phyloP scores from a whole-genome alignment of 2,797 vertebrate genomes.

The Crocodylus rhombifer region DNA sequence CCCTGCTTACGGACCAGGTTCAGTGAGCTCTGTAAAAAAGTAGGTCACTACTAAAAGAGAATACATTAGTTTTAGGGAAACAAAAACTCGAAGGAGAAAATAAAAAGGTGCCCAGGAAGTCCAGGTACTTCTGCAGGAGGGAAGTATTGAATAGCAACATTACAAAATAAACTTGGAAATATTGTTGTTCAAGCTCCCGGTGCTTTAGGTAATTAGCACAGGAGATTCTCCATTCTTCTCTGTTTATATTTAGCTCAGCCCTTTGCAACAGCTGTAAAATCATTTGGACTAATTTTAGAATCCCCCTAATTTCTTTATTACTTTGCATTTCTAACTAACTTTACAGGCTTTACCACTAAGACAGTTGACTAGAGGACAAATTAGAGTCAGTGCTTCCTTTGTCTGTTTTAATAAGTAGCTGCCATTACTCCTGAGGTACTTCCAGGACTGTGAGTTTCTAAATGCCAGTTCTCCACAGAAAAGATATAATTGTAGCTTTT shows the following conservation, averaged over 20 bases:
- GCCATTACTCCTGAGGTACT: constrained; percentile 65
- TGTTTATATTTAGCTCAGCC: constrained; percentile 79
- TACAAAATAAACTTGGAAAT: constrained; percentile 54
- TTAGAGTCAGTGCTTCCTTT: constrained; percentile 78
- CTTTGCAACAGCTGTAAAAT: constrained; percentile 74
- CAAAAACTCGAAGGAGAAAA: not conserved
- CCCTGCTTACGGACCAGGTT: not conserved
- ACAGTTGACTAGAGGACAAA: constrained; percentile 77
- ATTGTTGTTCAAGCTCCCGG: constrained; percentile 44
- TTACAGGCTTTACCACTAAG: constrained; percentile 72
- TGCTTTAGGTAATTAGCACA: constrained; percentile 59
- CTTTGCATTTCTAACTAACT: constrained; percentile 50
- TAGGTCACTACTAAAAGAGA: not conserved
- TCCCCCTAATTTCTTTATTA: constrained; percentile 68
- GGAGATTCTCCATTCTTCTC: constrained; percentile 67
- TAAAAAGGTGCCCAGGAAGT: not conserved
- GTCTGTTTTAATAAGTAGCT: constrained; percentile 83
- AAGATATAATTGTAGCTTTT: constrained; percentile 74
- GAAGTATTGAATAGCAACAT: constrained; percentile 67
- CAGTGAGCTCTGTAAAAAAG: not conserved
- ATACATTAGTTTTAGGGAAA: not conserved
- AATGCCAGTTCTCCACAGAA: constrained; percentile 75
- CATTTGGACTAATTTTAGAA: constrained; percentile 79
- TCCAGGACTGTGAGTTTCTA: constrained; percentile 72
- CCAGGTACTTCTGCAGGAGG: constrained; percentile 18